Evolutionary conservation across 2,888 invertebrate genomes (phyloP).

Genomic region (Acrocyrtus sp.): DNA sequence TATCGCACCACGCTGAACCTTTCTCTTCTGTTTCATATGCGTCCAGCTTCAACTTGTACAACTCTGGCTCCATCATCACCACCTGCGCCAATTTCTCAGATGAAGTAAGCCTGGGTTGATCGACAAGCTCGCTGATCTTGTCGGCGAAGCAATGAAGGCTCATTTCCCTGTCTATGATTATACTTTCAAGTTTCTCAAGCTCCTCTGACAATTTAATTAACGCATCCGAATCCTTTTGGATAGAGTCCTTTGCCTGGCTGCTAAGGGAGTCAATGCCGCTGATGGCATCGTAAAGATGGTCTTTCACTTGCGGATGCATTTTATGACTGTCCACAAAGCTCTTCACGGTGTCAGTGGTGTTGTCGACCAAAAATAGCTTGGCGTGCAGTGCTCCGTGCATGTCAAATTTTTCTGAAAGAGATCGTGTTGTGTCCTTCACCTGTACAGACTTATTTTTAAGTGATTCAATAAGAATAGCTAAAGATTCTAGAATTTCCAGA

Average conservation of each 20-base stretch:
- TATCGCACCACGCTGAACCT: constrained; percentile 51
- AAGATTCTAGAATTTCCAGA: constrained; percentile 80
- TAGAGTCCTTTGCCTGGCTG: constrained; percentile 14
- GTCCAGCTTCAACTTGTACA: constrained; percentile 52
- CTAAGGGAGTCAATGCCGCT: constrained; percentile 22
- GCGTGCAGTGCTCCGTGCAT: constrained; percentile 1
- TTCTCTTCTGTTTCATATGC: constrained; percentile 50
- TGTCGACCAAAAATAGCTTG: constrained; percentile 32
- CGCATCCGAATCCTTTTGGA: constrained; percentile 5
- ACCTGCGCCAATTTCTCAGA: constrained; percentile 70
- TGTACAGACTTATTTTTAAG: constrained; percentile 14
- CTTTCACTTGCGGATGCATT: constrained; percentile 38
- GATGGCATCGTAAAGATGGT: constrained; percentile 36
- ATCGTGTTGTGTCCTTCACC: constrained; percentile 3
- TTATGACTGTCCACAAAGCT: constrained; percentile 22
- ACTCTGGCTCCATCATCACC: constrained; percentile 74
- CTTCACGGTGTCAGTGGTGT: constrained; percentile 35
- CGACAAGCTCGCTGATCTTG: constrained; percentile 65
- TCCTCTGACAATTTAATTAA: constrained; percentile 26
- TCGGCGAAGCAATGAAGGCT: constrained; percentile 78
- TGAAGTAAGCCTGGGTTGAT: constrained; percentile 27
- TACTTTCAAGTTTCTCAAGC: constrained; percentile 17
- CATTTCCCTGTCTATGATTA: constrained; percentile 70
- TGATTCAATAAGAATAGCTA: constrained; percentile 86
- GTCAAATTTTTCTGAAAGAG: constrained; percentile 20